phyloP scores from a whole-genome alignment of 2,113 vertebrate genomes.

The Piprites chloris region DNA sequence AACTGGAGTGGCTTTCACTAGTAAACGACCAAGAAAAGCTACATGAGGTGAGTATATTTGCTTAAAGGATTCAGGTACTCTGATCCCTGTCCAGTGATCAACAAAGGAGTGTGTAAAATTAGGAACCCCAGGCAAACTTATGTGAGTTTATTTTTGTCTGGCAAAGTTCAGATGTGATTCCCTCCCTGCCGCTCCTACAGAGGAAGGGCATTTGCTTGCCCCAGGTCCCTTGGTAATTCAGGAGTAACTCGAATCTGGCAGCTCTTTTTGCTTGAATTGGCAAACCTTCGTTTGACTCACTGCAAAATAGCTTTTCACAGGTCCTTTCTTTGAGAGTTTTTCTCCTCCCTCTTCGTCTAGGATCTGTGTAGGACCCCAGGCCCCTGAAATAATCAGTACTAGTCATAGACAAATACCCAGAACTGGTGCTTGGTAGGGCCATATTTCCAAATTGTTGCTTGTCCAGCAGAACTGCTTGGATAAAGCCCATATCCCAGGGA shows the following conservation, averaged over 20 bases:
- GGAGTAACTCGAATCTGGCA: not conserved
- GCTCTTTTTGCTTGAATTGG: not conserved
- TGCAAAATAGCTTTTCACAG: not conserved
- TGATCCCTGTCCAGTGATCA: not conserved
- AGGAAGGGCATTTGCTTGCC: not conserved
- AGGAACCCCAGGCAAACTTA: not conserved
- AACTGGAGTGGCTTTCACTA: constrained; percentile 90
- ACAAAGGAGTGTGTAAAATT: not conserved
- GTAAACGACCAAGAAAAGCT: constrained; percentile 69
- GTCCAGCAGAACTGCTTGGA: not conserved
- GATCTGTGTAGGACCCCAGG: not conserved
- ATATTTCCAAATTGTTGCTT: not conserved
- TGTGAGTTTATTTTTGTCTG: not conserved
- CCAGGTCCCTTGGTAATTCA: not conserved
- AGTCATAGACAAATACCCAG: not conserved
- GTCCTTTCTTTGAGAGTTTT: not conserved
- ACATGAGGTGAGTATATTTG: constrained; percentile 64
- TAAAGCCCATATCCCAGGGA: not conserved
- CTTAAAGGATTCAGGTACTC: not conserved
- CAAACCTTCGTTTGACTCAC: not conserved
- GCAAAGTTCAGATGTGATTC: not conserved
- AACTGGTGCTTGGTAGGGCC: not conserved
- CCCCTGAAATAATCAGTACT: not conserved
- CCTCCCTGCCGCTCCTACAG: not conserved
- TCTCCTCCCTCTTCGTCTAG: not conserved